Evolutionary conservation across 2,113 vertebrate genomes (phyloP).

Genomic region (Tursiops truncatus): DNA sequence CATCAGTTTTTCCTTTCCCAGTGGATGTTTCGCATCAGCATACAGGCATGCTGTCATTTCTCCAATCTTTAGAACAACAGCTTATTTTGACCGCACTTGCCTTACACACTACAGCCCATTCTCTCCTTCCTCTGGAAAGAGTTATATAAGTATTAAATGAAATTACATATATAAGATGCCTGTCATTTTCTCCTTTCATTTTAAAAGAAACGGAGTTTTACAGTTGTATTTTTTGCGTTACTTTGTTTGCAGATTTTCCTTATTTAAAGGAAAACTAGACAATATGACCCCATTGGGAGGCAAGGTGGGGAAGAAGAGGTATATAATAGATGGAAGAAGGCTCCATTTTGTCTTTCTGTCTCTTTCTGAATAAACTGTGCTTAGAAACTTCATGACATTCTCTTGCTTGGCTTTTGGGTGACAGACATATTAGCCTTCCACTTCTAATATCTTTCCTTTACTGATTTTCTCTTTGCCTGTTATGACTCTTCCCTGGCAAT

Average conservation of each 20-base stretch:
- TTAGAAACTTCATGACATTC: constrained; percentile 17
- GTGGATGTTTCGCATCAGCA: not conserved
- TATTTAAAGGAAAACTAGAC: constrained; percentile 26
- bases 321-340: not conserved
- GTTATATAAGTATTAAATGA: not conserved
- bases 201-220: constrained; percentile 20
- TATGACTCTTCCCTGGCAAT: not conserved
- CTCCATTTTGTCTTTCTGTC: not conserved
- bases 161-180: constrained; percentile 15
- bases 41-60: not conserved
- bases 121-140: not conserved
- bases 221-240: not conserved
- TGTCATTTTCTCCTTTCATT: constrained; percentile 19
- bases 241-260: not conserved
- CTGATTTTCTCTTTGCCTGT: not conserved
- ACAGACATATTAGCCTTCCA: not conserved
- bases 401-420: not conserved
- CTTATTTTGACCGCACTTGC: constrained; percentile 4
- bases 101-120: constrained; percentile 1
- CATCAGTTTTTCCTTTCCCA: not conserved
- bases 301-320: not conserved
- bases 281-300: not conserved
- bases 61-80: not conserved
- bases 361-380: not conserved
- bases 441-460: not conserved